Evolutionary conservation across 92 coral and sea anemone species (phyloP).

Genomic region (Epizoanthus fatuus): DNA sequence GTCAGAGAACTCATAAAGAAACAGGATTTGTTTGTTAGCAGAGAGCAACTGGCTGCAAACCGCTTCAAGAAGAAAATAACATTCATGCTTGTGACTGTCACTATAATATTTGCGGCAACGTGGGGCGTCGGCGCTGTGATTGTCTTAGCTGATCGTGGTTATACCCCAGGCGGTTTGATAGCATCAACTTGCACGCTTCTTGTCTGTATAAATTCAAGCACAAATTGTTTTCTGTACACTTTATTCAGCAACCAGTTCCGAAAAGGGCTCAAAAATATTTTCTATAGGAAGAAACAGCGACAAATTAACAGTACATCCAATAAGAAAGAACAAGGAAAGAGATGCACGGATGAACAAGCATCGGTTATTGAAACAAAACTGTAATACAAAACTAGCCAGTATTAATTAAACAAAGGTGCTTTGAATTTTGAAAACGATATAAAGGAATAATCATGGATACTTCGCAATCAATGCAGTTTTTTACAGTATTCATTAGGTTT

Average conservation of each 20-base stretch:
- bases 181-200: slow-evolving; percentile 2
- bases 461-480: too few relatives aligned
- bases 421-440: too few relatives aligned
- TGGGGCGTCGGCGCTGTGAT: neutral
- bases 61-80: slow-evolving; percentile 4
- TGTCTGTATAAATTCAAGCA: slow-evolving; percentile 2
- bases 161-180: neutral
- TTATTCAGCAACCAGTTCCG: slow-evolving; percentile 17
- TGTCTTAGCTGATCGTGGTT: neutral
- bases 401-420: too few relatives aligned
- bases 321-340: too few relatives aligned
- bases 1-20: slow-evolving; percentile 2
- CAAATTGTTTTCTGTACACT: slow-evolving; percentile 14
- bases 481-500: too few relatives aligned
- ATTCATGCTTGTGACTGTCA: neutral
- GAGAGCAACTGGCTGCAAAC: neutral
- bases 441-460: too few relatives aligned
- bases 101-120: neutral
- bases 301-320: too few relatives aligned
- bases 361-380: too few relatives aligned
- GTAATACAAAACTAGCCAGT: too few relatives aligned
- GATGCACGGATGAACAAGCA: too few relatives aligned
- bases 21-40: neutral
- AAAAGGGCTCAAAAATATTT: slow-evolving; percentile 3
- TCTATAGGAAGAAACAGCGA: neutral